Conservation (phyloP, 2,797 vertebrate species). For the Poeciliopsis paucimaculata region DNA sequence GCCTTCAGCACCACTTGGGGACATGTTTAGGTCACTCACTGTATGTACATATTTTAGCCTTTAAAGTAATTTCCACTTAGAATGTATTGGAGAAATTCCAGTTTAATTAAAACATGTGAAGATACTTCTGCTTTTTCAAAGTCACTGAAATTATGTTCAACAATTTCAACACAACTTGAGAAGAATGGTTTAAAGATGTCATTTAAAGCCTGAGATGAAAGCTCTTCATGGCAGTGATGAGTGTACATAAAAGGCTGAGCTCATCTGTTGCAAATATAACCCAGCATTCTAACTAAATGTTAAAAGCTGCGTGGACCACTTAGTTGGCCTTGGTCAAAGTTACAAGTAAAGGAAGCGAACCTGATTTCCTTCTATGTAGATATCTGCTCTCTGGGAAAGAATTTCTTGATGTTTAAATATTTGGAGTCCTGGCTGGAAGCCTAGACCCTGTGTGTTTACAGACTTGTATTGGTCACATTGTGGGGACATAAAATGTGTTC, state of each 20-base stretch:
- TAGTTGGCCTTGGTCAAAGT: constrained; percentile 18
- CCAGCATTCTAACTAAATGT: not conserved
- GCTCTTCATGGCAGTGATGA: not conserved
- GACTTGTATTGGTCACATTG: constrained; percentile 6
- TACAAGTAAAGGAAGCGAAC: constrained; percentile 19
- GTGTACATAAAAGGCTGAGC: not conserved
- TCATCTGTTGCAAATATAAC: not conserved
- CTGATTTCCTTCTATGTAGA: constrained; percentile 45
- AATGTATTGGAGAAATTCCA: not conserved
- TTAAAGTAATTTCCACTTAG: not conserved
- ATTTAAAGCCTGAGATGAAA: not conserved
- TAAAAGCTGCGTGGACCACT: not conserved
- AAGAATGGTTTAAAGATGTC: not conserved
- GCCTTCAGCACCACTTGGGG: not conserved
- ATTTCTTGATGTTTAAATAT: constrained; percentile 73
- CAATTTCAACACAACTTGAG: not conserved
- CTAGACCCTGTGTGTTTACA: constrained; percentile 21
- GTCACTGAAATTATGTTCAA: not conserved
- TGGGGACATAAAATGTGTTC: constrained; percentile 6
- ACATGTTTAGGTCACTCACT: not conserved
- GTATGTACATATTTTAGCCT: not conserved
- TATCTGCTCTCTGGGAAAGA: constrained; percentile 55
- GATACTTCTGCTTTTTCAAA: not conserved
- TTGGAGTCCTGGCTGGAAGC: constrained; percentile 59
- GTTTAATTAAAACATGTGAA: not conserved